Base-by-base conservation (phyloP, 2,888 invertebrate genomes). In the Melanophora roralis region DNA sequence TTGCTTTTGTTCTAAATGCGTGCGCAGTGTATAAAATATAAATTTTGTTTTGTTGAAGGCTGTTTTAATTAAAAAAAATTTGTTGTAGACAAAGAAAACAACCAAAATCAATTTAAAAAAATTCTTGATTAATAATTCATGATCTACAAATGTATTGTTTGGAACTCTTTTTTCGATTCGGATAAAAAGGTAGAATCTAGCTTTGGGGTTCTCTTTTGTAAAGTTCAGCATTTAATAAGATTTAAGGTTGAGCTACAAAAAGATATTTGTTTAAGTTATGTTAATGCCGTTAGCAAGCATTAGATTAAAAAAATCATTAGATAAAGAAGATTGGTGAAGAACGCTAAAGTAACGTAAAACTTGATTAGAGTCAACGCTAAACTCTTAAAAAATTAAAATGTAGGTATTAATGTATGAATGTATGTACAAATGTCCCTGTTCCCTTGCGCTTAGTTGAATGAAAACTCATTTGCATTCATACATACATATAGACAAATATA, bases 1-100 rank as follows among this genome's bases (percentile, higher is more conserved):
- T 12, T 59, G 7, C 9, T 27, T 7, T 43, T 49, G 5, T 32
- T 38, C 1, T 21, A 0, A 47, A 27, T 57, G 67, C 75, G 9
- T 72, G 79, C 75, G 75, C 79, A 75, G 43, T 32, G 34, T 55
- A 16, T 34, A 36, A 51, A 57, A 60, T 62, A 7, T 14, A 2
- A 19, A n/a, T 21, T n/a, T 19, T n/a, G n/a, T 11, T 47, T 60
- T 27, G 16, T 12, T 47, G 38, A 27, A 27, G n/a, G 21, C 21
- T 14, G 1, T 45, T 51, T 9, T 34, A n/a, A 27, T 21, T 57
- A 23, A 27, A 36, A n/a, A 55, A 55, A 38, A 65, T 23, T 51
- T 43, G 32, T 43, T 21, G 4, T 32, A 14, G 11, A 51, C 14
- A 62, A 60, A 55, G 3, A 1, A 19, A 16, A 53, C 23, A 65